Percentiles rank a stretch among this genome's conserved stretches.
Evolutionary conservation across 1,140 invertebrate species (phyloP).

Genomic region (Bombyx mori): DNA sequence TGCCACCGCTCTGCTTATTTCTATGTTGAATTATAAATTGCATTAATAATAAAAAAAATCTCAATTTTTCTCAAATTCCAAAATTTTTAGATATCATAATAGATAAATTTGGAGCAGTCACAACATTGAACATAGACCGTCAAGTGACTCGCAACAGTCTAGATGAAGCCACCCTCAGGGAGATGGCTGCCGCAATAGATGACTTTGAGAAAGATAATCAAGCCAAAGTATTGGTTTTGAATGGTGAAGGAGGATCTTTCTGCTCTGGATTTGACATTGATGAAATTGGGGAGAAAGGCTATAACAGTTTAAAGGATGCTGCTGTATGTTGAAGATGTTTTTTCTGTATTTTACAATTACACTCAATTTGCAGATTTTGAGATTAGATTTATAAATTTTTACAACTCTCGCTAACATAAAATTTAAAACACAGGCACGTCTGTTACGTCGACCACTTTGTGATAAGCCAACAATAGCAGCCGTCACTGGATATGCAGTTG

Average conservation of each 20-base stretch:
- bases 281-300: slow-evolving; percentile 73
- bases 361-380: not conserved
- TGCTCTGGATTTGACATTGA: slow-evolving; percentile 91
- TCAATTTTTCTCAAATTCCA: not conserved
- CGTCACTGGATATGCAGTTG: slow-evolving; percentile 89
- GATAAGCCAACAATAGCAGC: slow-evolving; percentile 90
- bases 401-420: not conserved
- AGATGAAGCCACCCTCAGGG: slow-evolving; percentile 76
- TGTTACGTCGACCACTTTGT: slow-evolving; percentile 69
- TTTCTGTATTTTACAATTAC: no score
- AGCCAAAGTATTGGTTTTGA: slow-evolving; percentile 81
- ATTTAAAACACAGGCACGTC: slow-evolving; percentile 41
- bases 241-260: slow-evolving; percentile 92
- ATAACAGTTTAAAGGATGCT: slow-evolving; percentile 64
- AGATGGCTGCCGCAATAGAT: slow-evolving; percentile 80
- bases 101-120: slow-evolving; percentile 75
- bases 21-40: no score
- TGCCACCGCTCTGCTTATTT: no score
- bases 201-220: slow-evolving; percentile 84
- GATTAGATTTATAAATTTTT: slow-evolving; percentile 6
- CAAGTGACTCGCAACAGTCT: slow-evolving; percentile 87
- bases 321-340: slow-evolving; percentile 33
- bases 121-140: slow-evolving; percentile 88
- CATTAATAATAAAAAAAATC: no score
- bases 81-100: slow-evolving; percentile 65